Base-by-base conservation (phyloP, 2,888 invertebrate genomes). In the Muscina levida region DNA sequence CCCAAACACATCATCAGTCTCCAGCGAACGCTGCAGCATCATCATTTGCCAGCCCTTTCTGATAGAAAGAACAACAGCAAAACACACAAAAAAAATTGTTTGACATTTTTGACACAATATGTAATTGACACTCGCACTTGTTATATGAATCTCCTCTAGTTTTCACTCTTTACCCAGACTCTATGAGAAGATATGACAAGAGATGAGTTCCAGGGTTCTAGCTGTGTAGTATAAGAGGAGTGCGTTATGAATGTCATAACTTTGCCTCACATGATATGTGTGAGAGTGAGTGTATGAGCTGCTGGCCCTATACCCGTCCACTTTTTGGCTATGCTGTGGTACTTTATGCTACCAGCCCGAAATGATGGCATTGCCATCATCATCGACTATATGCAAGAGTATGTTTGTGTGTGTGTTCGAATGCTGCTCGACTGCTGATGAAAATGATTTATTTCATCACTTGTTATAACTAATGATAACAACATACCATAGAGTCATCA, bases 391-490 rank as follows among this genome's bases (percentile, higher is more conserved):
- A n/a, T n/a, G n/a, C n/a, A n/a, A n/a, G 53, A 37, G 44, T 15
- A 15, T 24, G 15, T 53, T 15, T 24, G 39, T 79, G 17, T 75
- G 51, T 57, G 57, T 24, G 17, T 10, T 57, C 37, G 56, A n/a
- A n/a, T 42, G 24, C 13, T 56, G 70, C 13, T 67, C 15, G 67
- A 62, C 48, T 57, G 70, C 53, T 72, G 72, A 72, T 81, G 73
- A 72, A 84, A 87, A 88, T 88, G 88, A 88, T 88, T 88, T 87
- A 87, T 88, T 85, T 87, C 88, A 86, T 87, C 88, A 86, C 87
- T 87, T 86, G 84, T 83, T 84, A 62, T 67, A 81, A 81, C 74
- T 74, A 77, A 81, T 77, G 81, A 77, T 80, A 81, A 77, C 77
- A 74, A 71, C 59, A 77, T 66, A 26, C 39, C 46, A 74, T 57